phyloP scores from a whole-genome alignment of 2,113 vertebrate species.

The Phyllostomus discolor region DNA sequence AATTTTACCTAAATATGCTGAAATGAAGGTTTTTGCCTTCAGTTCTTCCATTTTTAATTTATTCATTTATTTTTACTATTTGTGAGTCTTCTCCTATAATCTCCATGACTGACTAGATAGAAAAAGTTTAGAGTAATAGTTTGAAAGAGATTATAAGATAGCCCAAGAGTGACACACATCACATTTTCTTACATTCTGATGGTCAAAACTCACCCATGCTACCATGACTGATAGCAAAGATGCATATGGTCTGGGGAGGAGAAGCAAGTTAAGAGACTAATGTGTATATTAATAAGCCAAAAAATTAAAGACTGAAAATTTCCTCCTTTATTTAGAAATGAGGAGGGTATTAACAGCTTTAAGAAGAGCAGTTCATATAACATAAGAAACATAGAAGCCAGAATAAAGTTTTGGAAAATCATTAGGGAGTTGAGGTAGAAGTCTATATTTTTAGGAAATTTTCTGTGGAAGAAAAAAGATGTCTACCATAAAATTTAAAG shows the following conservation, averaged over 20 bases:
- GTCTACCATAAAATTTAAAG: background rate
- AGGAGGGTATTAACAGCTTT: accelerated
- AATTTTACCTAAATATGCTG: background rate
- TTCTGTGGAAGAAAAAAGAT: background rate
- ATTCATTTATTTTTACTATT: background rate
- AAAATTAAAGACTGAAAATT: background rate
- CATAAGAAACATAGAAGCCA: background rate
- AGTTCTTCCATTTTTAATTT: background rate
- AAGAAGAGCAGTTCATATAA: background rate
- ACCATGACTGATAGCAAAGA: background rate
- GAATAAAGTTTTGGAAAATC: background rate
- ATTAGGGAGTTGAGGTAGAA: background rate
- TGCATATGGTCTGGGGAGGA: background rate
- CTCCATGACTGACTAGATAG: background rate
- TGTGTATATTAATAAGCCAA: background rate
- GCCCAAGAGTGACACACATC: background rate
- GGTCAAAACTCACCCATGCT: background rate
- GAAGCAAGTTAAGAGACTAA: background rate
- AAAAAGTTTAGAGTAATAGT: background rate
- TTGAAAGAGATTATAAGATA: background rate
- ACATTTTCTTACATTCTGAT: background rate
- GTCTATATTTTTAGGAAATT: background rate
- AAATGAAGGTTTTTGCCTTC: background rate
- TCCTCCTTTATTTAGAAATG: background rate
- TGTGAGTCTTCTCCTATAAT: background rate